Percentiles rank a stretch among this genome's conserved stretches.
Evolutionary conservation across 2,888 invertebrate genomes (phyloP).

Genomic region (Epistrophe grossulariae): DNA sequence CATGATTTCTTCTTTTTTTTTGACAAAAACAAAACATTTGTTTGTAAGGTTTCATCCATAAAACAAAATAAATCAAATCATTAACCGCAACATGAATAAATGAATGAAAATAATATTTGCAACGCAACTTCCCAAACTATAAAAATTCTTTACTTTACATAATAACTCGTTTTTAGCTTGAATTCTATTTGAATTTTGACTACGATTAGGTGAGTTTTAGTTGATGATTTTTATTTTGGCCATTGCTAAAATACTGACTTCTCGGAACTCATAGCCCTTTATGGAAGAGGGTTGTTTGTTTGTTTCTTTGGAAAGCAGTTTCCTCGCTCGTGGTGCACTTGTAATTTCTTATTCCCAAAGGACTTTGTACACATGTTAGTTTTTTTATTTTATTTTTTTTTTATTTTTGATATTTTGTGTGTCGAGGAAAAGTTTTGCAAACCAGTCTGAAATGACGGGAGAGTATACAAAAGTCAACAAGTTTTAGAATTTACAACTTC

Average conservation of each 20-base stretch:
- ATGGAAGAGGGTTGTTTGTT: not conserved
- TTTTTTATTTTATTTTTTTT: not conserved
- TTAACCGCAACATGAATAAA: no score
- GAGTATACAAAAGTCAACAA: conserved; percentile 18
- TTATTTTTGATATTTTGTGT: conserved; percentile 6
- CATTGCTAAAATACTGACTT: not conserved
- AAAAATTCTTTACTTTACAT: not conserved
- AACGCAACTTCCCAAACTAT: not conserved
- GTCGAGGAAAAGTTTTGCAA: not conserved
- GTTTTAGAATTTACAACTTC: not conserved
- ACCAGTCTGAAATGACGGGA: not conserved
- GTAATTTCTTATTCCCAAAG: conserved; percentile 6
- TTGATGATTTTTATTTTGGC: conserved; percentile 7
- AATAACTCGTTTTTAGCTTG: not conserved
- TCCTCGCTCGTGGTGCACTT: not conserved
- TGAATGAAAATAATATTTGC: no score
- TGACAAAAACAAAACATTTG: no score
- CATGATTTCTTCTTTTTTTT: no score
- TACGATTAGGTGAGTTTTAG: conserved; percentile 20
- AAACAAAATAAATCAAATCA: no score
- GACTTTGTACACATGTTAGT: not conserved
- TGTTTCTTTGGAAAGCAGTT: not conserved
- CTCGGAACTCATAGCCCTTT: not conserved
- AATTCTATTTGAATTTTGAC: not conserved
- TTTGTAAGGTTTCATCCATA: no score